Conservation (phyloP, 2,888 invertebrate species). For the Eupithecia inturbata region DNA sequence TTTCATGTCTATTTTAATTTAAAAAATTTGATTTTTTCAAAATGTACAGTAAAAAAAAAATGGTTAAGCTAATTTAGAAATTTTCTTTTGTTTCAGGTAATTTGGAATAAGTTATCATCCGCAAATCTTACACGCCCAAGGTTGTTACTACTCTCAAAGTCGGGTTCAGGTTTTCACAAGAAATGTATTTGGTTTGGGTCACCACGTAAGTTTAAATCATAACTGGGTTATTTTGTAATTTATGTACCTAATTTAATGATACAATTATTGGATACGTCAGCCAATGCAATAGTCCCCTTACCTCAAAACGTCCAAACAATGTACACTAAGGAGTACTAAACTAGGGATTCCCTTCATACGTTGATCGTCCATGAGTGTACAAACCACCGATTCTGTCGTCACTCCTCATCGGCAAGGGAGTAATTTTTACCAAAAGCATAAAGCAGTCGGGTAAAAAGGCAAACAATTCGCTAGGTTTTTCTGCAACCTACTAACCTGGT, state of each 20-base stretch:
- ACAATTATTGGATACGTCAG: neutral
- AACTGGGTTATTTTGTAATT: neutral
- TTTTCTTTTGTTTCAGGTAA: slow-evolving; percentile 51
- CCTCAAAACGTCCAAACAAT: neutral
- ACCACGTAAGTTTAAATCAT: neutral
- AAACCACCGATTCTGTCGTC: neutral
- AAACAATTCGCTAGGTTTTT: slow-evolving; percentile 30
- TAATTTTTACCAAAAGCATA: slow-evolving; percentile 38
- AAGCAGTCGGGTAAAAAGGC: slow-evolving; percentile 8
- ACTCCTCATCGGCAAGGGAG: slow-evolving; percentile 11
- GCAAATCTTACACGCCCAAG: neutral
- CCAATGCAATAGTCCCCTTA: neutral
- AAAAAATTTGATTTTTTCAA: no score
- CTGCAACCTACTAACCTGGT: slow-evolving; percentile 60
- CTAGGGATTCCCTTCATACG: neutral
- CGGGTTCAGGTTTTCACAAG: neutral
- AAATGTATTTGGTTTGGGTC: no score
- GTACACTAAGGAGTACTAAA: neutral
- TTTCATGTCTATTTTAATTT: no score
- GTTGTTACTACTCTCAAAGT: neutral
- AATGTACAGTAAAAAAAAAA: no score
- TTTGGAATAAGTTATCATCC: neutral
- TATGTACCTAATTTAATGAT: neutral
- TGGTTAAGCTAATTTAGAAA: neutral
- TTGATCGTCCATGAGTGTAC: neutral